These are phyloP conservation scores for Syngnathus floridae DNA, from an alignment of 2,113 vertebrate species.

Conservation along the genomic window DNA sequence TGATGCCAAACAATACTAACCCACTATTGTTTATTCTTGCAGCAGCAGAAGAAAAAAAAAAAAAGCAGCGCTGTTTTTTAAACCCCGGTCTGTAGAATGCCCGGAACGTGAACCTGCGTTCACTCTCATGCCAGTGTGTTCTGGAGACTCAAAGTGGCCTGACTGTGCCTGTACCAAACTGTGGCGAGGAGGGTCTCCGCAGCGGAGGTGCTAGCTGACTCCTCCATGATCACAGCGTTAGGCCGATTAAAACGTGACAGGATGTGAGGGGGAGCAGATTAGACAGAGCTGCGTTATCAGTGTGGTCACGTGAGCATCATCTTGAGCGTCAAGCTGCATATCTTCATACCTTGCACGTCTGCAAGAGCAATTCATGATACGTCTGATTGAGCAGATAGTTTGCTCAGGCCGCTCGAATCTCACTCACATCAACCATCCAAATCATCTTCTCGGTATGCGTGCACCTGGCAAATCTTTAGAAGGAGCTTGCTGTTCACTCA, in stretches of 20 bases:
- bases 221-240: constrained; percentile 16
- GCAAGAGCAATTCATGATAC: neutral
- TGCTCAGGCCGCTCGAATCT: neutral
- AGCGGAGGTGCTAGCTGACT: neutral
- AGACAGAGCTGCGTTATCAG: constrained; percentile 10
- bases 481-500: too few species aligned
- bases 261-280: neutral
- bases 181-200: constrained; percentile 19
- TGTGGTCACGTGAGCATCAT: constrained; percentile 6
- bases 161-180: constrained; percentile 13
- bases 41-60: constrained; percentile 7
- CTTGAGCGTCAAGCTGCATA: neutral
- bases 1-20: neutral
- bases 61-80: neutral
- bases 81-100: neutral
- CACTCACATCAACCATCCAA: neutral
- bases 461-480: neutral
- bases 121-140: neutral
- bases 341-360: neutral
- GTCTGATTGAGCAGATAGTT: neutral
- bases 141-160: constrained; percentile 28
- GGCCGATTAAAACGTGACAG: constrained; percentile 29
- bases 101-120: neutral
- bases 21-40: neutral
- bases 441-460: neutral